These are phyloP conservation scores for Xestia sexstrigata DNA, from an alignment of 2,888 invertebrate species.

Conservation along the genomic window DNA sequence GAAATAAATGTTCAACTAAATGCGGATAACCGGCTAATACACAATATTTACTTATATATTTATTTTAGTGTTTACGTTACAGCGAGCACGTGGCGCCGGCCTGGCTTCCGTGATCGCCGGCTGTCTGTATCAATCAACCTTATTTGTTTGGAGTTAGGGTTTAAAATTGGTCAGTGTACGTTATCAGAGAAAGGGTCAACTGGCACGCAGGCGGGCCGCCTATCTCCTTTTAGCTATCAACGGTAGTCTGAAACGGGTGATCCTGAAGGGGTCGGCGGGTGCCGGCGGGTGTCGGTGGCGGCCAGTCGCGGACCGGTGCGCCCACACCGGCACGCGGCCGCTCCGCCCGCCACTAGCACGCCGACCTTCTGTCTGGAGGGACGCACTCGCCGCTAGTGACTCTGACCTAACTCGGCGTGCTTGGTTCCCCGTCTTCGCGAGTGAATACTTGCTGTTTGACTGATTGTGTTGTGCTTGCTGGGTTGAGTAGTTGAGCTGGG, in stretches of 20 bases:
- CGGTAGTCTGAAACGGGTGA: conserved; percentile 60
- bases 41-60: conserved; percentile 23
- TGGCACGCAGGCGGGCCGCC: conserved; percentile 46
- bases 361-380: conserved; percentile 65
- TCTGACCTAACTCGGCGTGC: conserved; percentile 14
- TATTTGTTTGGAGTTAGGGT: conserved; percentile 2
- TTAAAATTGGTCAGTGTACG: conserved; percentile 6
- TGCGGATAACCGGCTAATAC: conserved; percentile 34
- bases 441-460: not conserved
- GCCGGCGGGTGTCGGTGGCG: conserved; percentile 42
- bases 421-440: conserved; percentile 11
- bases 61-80: conserved; percentile 64
- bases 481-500: not conserved
- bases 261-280: conserved; percentile 64
- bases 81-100: conserved; percentile 68
- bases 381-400: conserved; percentile 43
- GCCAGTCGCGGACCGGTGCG: conserved; percentile 40
- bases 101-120: conserved; percentile 31
- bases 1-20: conserved; percentile 21
- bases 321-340: conserved; percentile 34
- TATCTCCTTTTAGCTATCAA: conserved; percentile 62
- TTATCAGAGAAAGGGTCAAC: conserved; percentile 56
- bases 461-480: not conserved
- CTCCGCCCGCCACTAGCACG: conserved; percentile 57
- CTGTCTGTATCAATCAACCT: conserved; percentile 34